A percentile compares a stretch with the other conserved stretches of the same genome.
Evolutionary conservation across 2,888 invertebrate species (phyloP).

Genomic region (Neria commutata): DNA sequence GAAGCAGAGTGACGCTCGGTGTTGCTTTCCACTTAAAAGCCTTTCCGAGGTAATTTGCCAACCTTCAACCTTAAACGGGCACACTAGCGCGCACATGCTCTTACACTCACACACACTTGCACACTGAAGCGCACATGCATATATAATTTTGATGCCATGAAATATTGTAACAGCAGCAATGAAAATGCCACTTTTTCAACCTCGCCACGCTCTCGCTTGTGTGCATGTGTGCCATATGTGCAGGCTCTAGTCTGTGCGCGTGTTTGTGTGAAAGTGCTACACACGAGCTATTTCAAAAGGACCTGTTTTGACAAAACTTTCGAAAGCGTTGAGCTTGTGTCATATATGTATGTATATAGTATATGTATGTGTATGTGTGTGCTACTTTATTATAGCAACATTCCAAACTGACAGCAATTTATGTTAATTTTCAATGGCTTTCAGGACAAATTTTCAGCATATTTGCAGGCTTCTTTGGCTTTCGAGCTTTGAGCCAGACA

Average conservation of each 20-base stretch:
- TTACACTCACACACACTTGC: constrained; percentile 3
- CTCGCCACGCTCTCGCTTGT: constrained; percentile 1
- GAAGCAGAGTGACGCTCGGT: neutral
- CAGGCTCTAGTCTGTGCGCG: constrained; percentile 1
- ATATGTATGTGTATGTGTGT: constrained; percentile 35
- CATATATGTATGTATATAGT: neutral
- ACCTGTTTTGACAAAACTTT: constrained; percentile 1
- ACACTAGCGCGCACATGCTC: constrained; percentile 24
- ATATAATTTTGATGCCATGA: neutral
- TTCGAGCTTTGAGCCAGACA: neutral
- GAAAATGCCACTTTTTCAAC: constrained; percentile 6
- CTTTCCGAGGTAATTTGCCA: constrained; percentile 37
- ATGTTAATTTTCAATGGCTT: constrained; percentile 49
- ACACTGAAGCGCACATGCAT: neutral
- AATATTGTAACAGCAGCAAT: neutral
- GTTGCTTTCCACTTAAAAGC: constrained; percentile 1
- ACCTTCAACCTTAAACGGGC: constrained; percentile 33
- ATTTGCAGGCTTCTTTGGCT: neutral
- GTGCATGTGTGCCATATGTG: too few species aligned
- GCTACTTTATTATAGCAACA: constrained; percentile 48
- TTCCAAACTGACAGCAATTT: constrained; percentile 58
- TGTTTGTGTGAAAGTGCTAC: constrained; percentile 26
- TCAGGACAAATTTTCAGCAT: constrained; percentile 27
- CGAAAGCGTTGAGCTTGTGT: too few species aligned
- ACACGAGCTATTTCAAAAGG: neutral